Conservation (phyloP, 1,140 invertebrate genomes). For the Tetranychus urticae region DNA sequence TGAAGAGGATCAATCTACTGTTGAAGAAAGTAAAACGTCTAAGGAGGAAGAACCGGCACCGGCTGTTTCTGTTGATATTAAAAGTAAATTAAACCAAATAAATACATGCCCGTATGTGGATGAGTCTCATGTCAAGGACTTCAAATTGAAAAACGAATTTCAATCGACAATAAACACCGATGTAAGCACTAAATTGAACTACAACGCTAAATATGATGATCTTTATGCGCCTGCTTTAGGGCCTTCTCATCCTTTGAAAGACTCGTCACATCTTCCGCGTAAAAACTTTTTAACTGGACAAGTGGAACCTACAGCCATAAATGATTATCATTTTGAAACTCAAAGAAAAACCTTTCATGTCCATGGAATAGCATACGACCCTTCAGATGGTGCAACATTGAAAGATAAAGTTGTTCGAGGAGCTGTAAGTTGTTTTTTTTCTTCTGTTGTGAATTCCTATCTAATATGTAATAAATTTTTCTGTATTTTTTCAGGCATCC, state of each 20-base stretch:
- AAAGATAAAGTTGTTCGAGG: background rate
- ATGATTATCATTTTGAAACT: slow-evolving; percentile 94
- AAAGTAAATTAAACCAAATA: background rate
- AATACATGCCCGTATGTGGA: background rate
- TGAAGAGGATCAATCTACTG: background rate
- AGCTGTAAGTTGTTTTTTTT: slow-evolving; percentile 1
- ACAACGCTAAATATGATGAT: slow-evolving; percentile 7
- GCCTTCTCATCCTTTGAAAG: slow-evolving; percentile 1
- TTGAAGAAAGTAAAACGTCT: background rate
- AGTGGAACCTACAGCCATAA: slow-evolving; percentile 82
- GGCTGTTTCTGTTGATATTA: background rate
- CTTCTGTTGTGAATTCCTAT: background rate
- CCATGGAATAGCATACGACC: slow-evolving; percentile 28
- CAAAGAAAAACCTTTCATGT: slow-evolving; percentile 66
- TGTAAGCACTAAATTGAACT: background rate
- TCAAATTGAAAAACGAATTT: background rate
- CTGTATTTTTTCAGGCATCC: background rate
- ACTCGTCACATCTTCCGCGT: slow-evolving; percentile 6
- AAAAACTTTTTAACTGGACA: slow-evolving; percentile 85
- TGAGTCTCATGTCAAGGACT: background rate
- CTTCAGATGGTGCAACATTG: slow-evolving; percentile 17
- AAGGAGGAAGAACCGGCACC: background rate
- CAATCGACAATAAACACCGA: background rate
- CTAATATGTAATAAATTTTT: background rate
- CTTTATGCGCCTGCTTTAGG: slow-evolving; percentile 6